Base-by-base conservation (phyloP, 2,888 invertebrate genomes). In the Cryptocheilus praepositus region DNA sequence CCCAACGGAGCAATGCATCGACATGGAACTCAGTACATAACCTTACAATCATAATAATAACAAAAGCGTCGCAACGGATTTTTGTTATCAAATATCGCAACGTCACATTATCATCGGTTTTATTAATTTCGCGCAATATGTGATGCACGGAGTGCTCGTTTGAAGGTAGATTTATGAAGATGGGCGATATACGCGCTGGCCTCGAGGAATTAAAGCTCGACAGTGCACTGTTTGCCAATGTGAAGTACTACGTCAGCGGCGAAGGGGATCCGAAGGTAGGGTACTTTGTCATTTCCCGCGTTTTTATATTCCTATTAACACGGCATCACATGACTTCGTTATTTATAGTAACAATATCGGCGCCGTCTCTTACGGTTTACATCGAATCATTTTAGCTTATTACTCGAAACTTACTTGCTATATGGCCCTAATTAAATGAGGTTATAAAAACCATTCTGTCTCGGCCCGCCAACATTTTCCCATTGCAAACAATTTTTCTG, bases 171-270 rank as follows among this genome's bases (percentile, higher is more conserved):
- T 63, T 61, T 69, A 25, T 21, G 57, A 88, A 80, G 82, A 89
- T 90, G 89, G 89, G 88, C 66, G 89, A 90, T 79, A 86, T 89
- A 80, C 85, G 86, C 66, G 89, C 89, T 73, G 89, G 89, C 68
- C 83, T 89, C 66, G 86, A 89, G 67, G 89, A 89, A 73, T 80
- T 89, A 67, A 89, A 90, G 71, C 83, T 90, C 60, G 88, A 89
- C 64, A 91, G 92, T 84, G 90, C 91, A 83, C 91, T 96, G 81
- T 96, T 96, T 89, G 94, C 94, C 89, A 93, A 94, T 91, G 94
- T 96, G 81, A 95, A 94, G 87, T 96, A 93, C 90, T 95, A 93
- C 90, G 91, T 95, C 83, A 94, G 94, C 86, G 96, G 96, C 79
- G 94, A 94, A 73, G 86, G 82, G 57, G 88, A 88, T 76, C 83